These are phyloP conservation scores for Amphiduros pacificus DNA, from an alignment of 2,888 invertebrate species.

Conservation along the genomic window DNA sequence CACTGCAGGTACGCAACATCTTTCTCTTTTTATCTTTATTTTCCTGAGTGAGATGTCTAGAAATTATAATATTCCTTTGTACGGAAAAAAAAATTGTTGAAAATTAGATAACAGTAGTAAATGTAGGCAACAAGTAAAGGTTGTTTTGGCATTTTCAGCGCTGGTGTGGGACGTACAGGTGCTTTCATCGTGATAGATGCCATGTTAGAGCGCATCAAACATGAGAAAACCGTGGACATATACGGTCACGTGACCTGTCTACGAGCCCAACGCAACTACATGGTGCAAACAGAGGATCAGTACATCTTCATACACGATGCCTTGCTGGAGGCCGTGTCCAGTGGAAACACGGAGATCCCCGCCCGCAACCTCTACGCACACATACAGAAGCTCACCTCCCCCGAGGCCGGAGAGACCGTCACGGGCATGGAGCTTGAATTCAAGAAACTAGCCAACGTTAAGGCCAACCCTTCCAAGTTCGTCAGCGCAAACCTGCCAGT, in stretches of 20 bases:
- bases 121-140: too few relatives aligned
- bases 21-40: too few relatives aligned
- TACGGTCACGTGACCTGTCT: conserved; percentile 98
- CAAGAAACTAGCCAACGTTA: conserved; percentile 84
- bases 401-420: conserved; percentile 60
- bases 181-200: conserved; percentile 86
- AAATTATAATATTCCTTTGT: too few relatives aligned
- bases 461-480: conserved; percentile 90
- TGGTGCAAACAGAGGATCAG: conserved; percentile 97
- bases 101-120: too few relatives aligned
- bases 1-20: conserved; percentile 80
- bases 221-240: conserved; percentile 97
- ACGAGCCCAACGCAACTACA: conserved; percentile 96
- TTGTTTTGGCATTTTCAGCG: conserved; percentile 65
- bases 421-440: conserved; percentile 58
- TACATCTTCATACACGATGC: conserved; percentile 99
- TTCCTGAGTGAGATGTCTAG: too few relatives aligned
- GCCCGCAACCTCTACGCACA: conserved; percentile 92
- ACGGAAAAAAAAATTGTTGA: too few relatives aligned
- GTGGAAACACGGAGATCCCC: conserved; percentile 94
- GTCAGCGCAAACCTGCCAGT: conserved; percentile 93
- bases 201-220: conserved; percentile 94
- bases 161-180: conserved; percentile 68
- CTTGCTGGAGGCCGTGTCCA: conserved; percentile 91
- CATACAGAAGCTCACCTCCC: conserved; percentile 90